Conservation (phyloP, 2,888 invertebrate genomes). For the Zeuzera pyrina region DNA sequence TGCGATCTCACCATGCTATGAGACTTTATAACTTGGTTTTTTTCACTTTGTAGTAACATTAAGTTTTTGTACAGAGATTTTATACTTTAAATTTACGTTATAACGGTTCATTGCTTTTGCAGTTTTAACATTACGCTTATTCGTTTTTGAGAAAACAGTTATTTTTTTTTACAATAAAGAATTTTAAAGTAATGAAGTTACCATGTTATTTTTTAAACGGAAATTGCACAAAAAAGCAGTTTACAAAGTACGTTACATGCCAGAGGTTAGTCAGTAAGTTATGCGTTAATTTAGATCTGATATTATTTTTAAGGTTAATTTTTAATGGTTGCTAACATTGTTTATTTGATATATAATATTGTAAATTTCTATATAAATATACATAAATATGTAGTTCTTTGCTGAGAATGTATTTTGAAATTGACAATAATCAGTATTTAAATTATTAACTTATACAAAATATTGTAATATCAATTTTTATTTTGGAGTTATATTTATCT, state of each 20-base stretch:
- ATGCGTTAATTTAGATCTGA: slow-evolving; percentile 25
- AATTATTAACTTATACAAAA: slow-evolving; percentile 39
- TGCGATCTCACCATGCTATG: slow-evolving; percentile 56
- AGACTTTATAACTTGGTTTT: slow-evolving; percentile 44
- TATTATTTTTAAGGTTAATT: slow-evolving; percentile 24
- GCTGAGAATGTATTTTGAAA: slow-evolving; percentile 47
- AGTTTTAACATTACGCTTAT: slow-evolving; percentile 5
- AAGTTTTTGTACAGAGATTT: slow-evolving; percentile 50
- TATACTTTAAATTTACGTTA: slow-evolving; percentile 35
- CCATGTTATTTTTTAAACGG: slow-evolving; percentile 16
- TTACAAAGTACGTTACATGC: slow-evolving; percentile 8
- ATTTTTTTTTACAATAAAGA: slow-evolving; percentile 14
- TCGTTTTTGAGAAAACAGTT: slow-evolving; percentile 18
- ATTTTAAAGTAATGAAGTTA: slow-evolving; percentile 17
- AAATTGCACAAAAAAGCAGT: slow-evolving; percentile 15
- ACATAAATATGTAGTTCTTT: slow-evolving; percentile 24
- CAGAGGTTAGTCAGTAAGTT: slow-evolving; percentile 14
- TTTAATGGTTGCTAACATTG: slow-evolving; percentile 21
- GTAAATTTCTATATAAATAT: slow-evolving; percentile 15
- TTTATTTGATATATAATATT: slow-evolving; percentile 19
- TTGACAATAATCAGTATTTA: slow-evolving; percentile 72
- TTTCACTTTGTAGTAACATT: slow-evolving; percentile 34
- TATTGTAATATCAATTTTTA: slow-evolving; percentile 45
- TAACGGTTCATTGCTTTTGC: slow-evolving; percentile 19
- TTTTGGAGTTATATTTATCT: slow-evolving; percentile 57